Conservation (phyloP, 2,113 vertebrate species). For the Pygoscelis adeliae region DNA sequence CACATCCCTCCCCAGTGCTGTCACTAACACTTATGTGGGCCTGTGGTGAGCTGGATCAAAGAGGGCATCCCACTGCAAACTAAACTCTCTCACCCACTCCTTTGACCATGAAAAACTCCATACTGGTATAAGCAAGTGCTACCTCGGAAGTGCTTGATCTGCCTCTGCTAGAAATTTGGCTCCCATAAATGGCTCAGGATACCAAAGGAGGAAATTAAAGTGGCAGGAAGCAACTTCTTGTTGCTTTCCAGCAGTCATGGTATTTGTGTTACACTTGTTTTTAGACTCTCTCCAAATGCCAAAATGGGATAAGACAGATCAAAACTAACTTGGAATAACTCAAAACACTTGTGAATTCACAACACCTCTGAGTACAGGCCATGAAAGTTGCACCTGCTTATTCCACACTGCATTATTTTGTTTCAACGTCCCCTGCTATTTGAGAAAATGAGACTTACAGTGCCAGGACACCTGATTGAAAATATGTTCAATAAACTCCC, state of each 20-base stretch:
- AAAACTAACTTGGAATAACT: not conserved
- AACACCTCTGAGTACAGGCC: not conserved
- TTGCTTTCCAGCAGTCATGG: not conserved
- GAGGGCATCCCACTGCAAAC: not conserved
- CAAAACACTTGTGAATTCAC: not conserved
- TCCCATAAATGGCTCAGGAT: not conserved
- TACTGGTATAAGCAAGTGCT: not conserved
- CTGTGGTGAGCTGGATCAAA: slow-evolving; percentile 32
- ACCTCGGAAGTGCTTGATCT: not conserved
- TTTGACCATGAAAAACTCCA: not conserved
- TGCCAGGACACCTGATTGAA: not conserved
- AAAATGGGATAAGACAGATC: not conserved
- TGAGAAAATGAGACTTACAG: not conserved
- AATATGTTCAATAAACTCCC: not conserved
- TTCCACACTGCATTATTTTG: not conserved
- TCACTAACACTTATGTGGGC: not conserved
- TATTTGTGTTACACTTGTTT: not conserved
- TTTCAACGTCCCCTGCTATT: not conserved
- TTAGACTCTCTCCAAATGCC: not conserved
- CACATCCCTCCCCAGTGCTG: not conserved
- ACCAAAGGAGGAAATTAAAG: not conserved
- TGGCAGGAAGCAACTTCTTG: not conserved
- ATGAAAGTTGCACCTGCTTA: not conserved
- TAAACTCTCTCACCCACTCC: not conserved
- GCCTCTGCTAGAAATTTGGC: not conserved